Evolutionary conservation across 2,888 invertebrate species (phyloP).

Genomic region (Agapetus fuscipes): DNA sequence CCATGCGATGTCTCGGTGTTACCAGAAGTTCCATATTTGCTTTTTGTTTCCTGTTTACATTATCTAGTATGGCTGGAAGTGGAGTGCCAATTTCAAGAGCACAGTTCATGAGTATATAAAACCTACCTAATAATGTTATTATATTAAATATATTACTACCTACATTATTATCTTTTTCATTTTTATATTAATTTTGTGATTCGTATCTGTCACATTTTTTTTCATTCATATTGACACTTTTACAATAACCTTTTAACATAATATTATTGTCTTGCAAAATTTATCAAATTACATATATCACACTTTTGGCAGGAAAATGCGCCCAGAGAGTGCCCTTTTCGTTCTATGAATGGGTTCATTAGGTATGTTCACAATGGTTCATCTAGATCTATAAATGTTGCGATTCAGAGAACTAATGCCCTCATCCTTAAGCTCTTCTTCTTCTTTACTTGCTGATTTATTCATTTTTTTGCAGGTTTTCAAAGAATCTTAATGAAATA

Average conservation of each 20-base stretch:
- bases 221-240: conserved; percentile 11
- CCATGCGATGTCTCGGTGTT: too few relatives aligned
- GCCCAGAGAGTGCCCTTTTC: conserved; percentile 12
- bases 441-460: too few relatives aligned
- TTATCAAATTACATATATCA: conserved; percentile 8
- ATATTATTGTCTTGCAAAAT: conserved; percentile 5
- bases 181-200: conserved; percentile 32
- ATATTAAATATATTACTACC: conserved; percentile 43
- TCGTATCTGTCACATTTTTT: conserved; percentile 23
- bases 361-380: conserved; percentile 7
- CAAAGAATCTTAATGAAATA: too few relatives aligned
- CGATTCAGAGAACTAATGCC: too few relatives aligned
- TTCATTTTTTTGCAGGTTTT: too few relatives aligned
- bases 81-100: conserved; percentile 95
- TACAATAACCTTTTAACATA: too few relatives aligned
- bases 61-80: conserved; percentile 83
- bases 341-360: conserved; percentile 4
- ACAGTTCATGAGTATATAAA: conserved; percentile 74
- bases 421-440: too few relatives aligned
- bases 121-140: conserved; percentile 44
- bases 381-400: too few relatives aligned
- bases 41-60: conserved; percentile 39
- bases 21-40: conserved; percentile 23
- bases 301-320: conserved; percentile 8
- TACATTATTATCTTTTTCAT: conserved; percentile 35